Conservation (phyloP, 2,113 vertebrate genomes). For the Plestiodon gilberti region DNA sequence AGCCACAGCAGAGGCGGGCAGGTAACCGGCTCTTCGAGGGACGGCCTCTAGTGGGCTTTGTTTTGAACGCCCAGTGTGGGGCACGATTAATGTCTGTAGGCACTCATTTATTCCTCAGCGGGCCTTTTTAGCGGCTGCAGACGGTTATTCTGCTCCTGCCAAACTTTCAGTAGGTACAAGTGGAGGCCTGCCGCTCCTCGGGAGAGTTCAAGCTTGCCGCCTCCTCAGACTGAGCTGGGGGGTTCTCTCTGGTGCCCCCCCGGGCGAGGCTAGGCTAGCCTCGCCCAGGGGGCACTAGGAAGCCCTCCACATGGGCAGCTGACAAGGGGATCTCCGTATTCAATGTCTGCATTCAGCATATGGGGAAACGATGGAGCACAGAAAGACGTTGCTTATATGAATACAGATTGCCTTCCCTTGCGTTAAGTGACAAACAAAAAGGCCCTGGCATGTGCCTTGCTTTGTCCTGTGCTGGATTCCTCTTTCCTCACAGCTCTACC, state of each 20-base stretch:
- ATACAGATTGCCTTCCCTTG: not conserved
- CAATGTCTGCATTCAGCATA: not conserved
- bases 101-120: not conserved
- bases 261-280: not conserved
- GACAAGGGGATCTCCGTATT: not conserved
- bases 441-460: not conserved
- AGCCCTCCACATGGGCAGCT: not conserved
- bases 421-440: not conserved
- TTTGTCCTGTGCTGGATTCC: not conserved
- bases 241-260: not conserved
- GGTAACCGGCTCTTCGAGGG: not conserved
- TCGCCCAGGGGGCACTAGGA: too few relatives aligned
- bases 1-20: constrained; percentile 3
- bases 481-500: not conserved
- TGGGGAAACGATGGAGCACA: not conserved
- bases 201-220: not conserved
- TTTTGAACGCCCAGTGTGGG: not conserved
- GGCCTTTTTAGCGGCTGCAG: not conserved
- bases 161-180: not conserved
- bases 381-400: not conserved
- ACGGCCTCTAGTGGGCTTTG: not conserved
- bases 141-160: not conserved
- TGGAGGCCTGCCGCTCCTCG: not conserved
- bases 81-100: not conserved
- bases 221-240: not conserved